Evolutionary conservation across 2,797 vertebrate genomes (phyloP).

Genomic region (Gobio occitaniae): DNA sequence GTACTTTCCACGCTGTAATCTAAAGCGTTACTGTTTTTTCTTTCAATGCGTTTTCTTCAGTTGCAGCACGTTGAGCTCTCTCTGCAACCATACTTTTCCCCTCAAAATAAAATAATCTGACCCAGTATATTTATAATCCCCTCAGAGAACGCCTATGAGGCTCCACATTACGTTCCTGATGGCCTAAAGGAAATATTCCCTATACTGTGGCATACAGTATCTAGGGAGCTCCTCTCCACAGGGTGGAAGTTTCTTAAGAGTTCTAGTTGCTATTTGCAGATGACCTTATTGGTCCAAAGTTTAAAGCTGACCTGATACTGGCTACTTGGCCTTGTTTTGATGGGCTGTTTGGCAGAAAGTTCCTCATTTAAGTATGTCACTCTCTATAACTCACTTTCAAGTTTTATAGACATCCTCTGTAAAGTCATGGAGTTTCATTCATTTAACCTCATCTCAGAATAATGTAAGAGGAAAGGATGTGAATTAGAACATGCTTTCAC

Average conservation of each 20-base stretch:
- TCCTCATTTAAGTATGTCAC: conserved; percentile 40
- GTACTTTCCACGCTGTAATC: too few species aligned
- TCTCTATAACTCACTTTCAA: background rate
- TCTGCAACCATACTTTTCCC: background rate
- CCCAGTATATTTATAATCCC: background rate
- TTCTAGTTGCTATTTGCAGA: conserved; percentile 44
- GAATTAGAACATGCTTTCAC: background rate
- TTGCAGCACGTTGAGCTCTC: too few species aligned
- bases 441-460: background rate
- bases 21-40: too few species aligned
- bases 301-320: conserved; percentile 49
- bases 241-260: conserved; percentile 15
- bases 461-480: background rate
- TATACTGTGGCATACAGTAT: background rate
- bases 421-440: background rate
- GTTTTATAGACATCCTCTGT: background rate
- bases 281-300: conserved; percentile 37
- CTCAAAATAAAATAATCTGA: conserved; percentile 1
- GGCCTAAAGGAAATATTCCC: conserved; percentile 15
- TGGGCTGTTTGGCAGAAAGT: conserved; percentile 29
- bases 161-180: background rate
- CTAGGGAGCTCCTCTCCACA: conserved; percentile 32
- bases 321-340: conserved; percentile 43
- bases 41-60: too few species aligned
- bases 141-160: background rate